A percentile compares a stretch with the other conserved stretches of the same genome.
phyloP scores from a whole-genome alignment of 2,888 invertebrate genomes.

The Lingula anatina region DNA sequence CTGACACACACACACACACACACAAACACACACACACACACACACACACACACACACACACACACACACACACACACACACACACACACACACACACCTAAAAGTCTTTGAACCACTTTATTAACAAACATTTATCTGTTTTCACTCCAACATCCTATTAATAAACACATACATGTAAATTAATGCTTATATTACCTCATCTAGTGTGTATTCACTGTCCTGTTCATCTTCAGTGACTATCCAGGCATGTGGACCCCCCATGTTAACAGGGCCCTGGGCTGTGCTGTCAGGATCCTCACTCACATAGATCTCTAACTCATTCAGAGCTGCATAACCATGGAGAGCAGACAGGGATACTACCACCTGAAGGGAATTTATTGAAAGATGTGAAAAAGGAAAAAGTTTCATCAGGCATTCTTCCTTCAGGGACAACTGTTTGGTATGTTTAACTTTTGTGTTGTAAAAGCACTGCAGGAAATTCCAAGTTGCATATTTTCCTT shows the following conservation, averaged over 20 bases:
- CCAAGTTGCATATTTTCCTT: too few relatives aligned
- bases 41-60: background rate
- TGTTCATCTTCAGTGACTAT: conserved; percentile 15
- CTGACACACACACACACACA: too few relatives aligned
- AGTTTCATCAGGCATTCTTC: background rate
- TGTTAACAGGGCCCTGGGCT: conserved; percentile 20
- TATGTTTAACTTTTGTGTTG: background rate
- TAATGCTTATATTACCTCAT: conserved; percentile 25
- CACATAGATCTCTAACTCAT: conserved; percentile 23
- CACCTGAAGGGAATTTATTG: conserved; percentile 14
- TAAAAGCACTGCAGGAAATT: too few relatives aligned
- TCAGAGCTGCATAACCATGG: conserved; percentile 14
- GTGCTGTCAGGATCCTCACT: conserved; percentile 21
- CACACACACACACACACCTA: background rate
- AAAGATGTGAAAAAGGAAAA: too few relatives aligned
- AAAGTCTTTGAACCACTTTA: too few relatives aligned
- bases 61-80: background rate
- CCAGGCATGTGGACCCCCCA: conserved; percentile 17
- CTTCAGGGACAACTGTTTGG: background rate
- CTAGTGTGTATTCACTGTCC: conserved; percentile 13
- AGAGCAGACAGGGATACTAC: conserved; percentile 3
- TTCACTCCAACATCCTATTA: too few relatives aligned
- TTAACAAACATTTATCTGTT: too few relatives aligned
- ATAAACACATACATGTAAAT: too few relatives aligned
- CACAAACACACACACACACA: too few relatives aligned